Conservation (phyloP, 1,140 invertebrate species). For the Panagrolaimus sp. region DNA sequence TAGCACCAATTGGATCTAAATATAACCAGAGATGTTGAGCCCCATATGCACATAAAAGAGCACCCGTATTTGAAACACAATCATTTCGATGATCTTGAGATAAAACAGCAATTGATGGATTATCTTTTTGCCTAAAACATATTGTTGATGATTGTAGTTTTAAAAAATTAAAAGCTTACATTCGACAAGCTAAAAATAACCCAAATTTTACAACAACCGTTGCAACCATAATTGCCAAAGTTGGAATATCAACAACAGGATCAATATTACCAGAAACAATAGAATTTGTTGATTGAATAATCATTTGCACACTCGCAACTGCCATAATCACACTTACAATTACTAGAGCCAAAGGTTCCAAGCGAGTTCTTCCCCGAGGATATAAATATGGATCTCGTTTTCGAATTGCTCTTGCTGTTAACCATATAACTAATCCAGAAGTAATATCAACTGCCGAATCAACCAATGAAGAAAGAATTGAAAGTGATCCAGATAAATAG, state of each 20-base stretch:
- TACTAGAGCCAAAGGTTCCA: constrained; percentile 62
- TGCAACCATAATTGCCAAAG: constrained; percentile 59
- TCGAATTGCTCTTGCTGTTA: constrained; percentile 60
- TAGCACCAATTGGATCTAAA: constrained; percentile 63
- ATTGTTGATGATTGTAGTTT: background rate
- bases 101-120: constrained; percentile 59
- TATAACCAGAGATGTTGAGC: constrained; percentile 56
- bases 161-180: constrained; percentile 29
- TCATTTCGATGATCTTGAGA: constrained; percentile 63
- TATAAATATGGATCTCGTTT: constrained; percentile 61
- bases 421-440: constrained; percentile 62
- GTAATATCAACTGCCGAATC: constrained; percentile 62
- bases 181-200: constrained; percentile 60
- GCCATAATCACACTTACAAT: constrained; percentile 62
- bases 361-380: constrained; percentile 61
- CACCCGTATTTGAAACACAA: constrained; percentile 61
- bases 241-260: constrained; percentile 47
- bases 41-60: constrained; percentile 54
- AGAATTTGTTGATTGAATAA: constrained; percentile 59
- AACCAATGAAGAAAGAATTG: constrained; percentile 62
- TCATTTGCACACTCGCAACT: constrained; percentile 61
- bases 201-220: constrained; percentile 61
- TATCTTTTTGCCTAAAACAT: constrained; percentile 43
- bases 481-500: constrained; percentile 61
- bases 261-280: constrained; percentile 50